Percentiles rank a stretch among this genome's conserved stretches.
phyloP scores from a whole-genome alignment of 2,113 vertebrate genomes.

The Bagarius yarrelli region DNA sequence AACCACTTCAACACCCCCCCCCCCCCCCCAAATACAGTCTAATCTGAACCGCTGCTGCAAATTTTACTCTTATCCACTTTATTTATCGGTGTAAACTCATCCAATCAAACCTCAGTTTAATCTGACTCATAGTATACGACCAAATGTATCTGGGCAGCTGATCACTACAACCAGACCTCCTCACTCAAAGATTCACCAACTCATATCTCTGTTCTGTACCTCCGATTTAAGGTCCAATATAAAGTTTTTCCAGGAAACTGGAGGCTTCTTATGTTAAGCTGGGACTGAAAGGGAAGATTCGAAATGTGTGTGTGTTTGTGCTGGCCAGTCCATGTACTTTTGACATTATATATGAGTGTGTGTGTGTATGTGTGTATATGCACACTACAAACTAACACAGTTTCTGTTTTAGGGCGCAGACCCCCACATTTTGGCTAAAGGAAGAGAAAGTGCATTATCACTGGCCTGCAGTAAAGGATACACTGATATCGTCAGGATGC shows the following conservation, averaged over 20 bases:
- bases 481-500: slow-evolving; percentile 96
- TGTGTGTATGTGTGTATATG: background rate
- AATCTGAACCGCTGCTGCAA: no score
- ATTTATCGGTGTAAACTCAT: no score
- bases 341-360: background rate
- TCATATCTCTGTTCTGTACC: no score
- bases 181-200: no score
- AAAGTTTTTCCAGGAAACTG: background rate
- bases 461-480: slow-evolving; percentile 97
- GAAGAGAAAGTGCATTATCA: slow-evolving; percentile 91
- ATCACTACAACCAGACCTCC: no score
- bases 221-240: no score
- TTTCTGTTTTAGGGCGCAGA: slow-evolving; percentile 80
- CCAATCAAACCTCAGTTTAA: background rate
- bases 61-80: background rate
- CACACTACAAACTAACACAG: background rate
- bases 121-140: background rate
- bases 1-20: no score
- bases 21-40: no score
- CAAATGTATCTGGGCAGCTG: background rate
- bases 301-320: background rate
- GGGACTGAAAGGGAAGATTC: background rate
- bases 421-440: slow-evolving; percentile 91
- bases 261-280: background rate
- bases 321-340: background rate